These are phyloP conservation scores for Lytechinus variegatus DNA, from an alignment of 35 echinoderm and acorn worm genomes.

Conservation along the genomic window DNA sequence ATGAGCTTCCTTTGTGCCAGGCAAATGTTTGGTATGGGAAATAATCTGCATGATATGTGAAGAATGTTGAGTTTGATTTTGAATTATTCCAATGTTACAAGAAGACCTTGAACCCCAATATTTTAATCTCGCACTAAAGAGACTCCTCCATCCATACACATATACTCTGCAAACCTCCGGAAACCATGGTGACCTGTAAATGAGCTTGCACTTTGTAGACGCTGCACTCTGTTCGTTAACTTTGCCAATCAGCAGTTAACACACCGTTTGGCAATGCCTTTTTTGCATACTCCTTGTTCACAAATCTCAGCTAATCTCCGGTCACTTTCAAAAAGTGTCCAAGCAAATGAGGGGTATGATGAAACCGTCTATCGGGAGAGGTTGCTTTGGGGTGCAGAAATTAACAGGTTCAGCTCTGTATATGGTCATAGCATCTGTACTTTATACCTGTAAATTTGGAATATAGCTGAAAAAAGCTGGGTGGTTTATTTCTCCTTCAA, in stretches of 20 bases:
- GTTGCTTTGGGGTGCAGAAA: neutral
- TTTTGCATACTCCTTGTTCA: conserved; percentile 2
- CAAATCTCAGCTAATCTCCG: neutral
- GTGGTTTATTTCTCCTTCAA: no score
- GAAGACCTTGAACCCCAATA: neutral
- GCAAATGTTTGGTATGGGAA: neutral
- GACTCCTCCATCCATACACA: neutral
- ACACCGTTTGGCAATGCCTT: neutral
- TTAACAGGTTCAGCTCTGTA: neutral
- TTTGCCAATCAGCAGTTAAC: conserved; percentile 2
- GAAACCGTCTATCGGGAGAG: neutral
- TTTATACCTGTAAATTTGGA: no score
- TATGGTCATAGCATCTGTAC: neutral
- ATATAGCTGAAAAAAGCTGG: no score
- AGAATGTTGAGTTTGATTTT: neutral
- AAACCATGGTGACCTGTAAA: neutral
- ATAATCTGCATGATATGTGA: neutral
- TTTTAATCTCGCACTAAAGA: neutral
- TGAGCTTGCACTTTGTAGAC: neutral
- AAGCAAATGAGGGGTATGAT: neutral
- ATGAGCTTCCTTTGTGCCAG: neutral
- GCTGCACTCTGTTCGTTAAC: neutral
- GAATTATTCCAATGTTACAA: neutral
- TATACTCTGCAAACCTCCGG: neutral
- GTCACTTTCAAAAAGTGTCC: neutral